Evolutionary conservation across 2,797 vertebrate genomes (phyloP).

Genomic region (Thalassophryne amazonica): DNA sequence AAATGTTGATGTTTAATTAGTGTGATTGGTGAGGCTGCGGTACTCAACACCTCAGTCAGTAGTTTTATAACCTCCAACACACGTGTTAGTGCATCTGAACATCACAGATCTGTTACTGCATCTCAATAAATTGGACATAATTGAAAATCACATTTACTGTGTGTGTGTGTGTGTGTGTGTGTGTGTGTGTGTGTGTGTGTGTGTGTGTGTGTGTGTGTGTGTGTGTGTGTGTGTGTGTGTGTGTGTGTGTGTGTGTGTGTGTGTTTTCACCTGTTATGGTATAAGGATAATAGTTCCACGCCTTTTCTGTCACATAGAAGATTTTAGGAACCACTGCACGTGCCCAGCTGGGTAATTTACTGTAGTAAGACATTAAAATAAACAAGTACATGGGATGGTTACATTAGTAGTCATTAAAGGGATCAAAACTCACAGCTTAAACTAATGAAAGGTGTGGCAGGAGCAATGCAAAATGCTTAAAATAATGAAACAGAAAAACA

Average conservation of each 20-base stretch:
- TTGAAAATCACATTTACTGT: neutral
- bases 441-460: too few species aligned
- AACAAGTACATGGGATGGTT: too few species aligned
- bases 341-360: conserved; percentile 96
- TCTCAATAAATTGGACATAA: neutral
- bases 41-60: neutral
- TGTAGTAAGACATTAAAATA: conserved; percentile 55
- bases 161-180: neutral
- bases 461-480: too few species aligned
- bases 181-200: too few species aligned
- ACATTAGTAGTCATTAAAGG: too few species aligned
- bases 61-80: neutral
- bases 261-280: conserved; percentile 95
- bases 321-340: conserved; percentile 96
- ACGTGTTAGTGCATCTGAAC: neutral
- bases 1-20: conserved; percentile 14
- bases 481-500: too few species aligned
- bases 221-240: neutral
- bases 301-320: conserved; percentile 97
- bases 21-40: neutral
- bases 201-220: too few species aligned
- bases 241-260: neutral
- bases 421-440: too few species aligned
- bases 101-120: neutral
- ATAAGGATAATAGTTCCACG: conserved; percentile 98